A percentile compares a stretch with the other conserved stretches of the same genome.
Evolutionary conservation across 92 coral and sea anemone species (phyloP).

Genomic region (Zoanthus sociatus): DNA sequence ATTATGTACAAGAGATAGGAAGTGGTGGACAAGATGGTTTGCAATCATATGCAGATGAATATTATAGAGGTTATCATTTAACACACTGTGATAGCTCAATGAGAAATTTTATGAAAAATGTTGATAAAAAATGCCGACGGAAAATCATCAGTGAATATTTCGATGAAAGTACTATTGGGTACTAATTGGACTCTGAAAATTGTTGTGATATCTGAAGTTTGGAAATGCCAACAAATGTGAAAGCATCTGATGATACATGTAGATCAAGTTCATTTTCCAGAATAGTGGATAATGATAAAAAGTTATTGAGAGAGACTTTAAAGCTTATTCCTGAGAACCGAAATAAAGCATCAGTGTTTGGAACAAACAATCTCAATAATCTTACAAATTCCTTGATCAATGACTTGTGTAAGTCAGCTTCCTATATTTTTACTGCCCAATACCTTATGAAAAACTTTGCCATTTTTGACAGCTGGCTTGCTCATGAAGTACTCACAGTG

Average conservation of each 20-base stretch:
- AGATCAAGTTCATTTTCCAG: neutral
- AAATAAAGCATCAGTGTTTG: conserved; percentile 42
- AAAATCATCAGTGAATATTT: conserved; percentile 29
- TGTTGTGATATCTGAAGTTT: neutral
- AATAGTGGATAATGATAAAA: neutral
- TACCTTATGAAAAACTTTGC: conserved; percentile 65
- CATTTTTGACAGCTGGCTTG: conserved; percentile 55
- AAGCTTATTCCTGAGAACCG: conserved; percentile 15
- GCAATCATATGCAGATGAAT: conserved; percentile 36
- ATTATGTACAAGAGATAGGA: conserved; percentile 71
- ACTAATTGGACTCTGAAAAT: conserved; percentile 11
- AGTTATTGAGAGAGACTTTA: conserved; percentile 48
- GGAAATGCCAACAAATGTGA: neutral
- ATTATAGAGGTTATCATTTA: conserved; percentile 56
- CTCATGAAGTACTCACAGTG: conserved; percentile 46
- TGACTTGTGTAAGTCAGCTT: conserved; percentile 9
- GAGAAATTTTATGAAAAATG: conserved; percentile 53
- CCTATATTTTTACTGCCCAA: conserved; percentile 39
- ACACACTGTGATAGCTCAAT: conserved; percentile 67
- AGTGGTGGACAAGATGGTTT: conserved; percentile 67
- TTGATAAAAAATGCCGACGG: conserved; percentile 41
- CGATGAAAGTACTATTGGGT: conserved; percentile 29
- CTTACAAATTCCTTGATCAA: conserved; percentile 42
- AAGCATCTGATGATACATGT: neutral
- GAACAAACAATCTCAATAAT: conserved; percentile 49